A percentile compares a stretch with the other conserved stretches of the same genome.
Conservation (phyloP, 2,113 vertebrate species). For the Lepisosteus osseus region DNA sequence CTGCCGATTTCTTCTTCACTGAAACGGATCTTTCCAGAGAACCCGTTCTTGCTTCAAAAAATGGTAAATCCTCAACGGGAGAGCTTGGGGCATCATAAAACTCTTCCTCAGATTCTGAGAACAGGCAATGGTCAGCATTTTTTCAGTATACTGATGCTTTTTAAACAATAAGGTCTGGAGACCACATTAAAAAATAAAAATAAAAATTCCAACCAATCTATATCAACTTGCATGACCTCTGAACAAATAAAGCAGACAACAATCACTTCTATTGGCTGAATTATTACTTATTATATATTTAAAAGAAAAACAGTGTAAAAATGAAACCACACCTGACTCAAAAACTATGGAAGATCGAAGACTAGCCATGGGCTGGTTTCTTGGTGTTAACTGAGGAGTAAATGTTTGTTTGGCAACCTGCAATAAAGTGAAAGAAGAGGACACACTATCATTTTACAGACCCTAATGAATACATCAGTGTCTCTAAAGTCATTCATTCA, state of each 20-base stretch:
- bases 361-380: conserved; percentile 65
- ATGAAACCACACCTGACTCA: conserved; percentile 71
- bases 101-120: conserved; percentile 84
- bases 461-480: no score
- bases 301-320: no score
- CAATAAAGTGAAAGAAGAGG: conserved; percentile 3
- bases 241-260: no score
- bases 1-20: conserved; percentile 50
- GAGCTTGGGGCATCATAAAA: conserved; percentile 90
- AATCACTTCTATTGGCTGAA: no score
- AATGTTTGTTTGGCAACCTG: conserved; percentile 65
- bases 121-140: background rate
- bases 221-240: no score
- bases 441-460: background rate
- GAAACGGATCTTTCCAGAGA: conserved; percentile 43
- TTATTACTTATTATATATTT: no score
- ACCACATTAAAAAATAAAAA: no score
- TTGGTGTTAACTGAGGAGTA: conserved; percentile 72
- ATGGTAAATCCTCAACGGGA: conserved; percentile 72
- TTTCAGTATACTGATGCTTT: no score
- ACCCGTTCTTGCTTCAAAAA: conserved; percentile 65
- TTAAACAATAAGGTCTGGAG: no score
- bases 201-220: no score
- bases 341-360: conserved; percentile 69
- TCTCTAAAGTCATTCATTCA: no score